These are phyloP conservation scores for Eupithecia tripunctaria DNA, from an alignment of 2,888 invertebrate genomes.

Conservation along the genomic window DNA sequence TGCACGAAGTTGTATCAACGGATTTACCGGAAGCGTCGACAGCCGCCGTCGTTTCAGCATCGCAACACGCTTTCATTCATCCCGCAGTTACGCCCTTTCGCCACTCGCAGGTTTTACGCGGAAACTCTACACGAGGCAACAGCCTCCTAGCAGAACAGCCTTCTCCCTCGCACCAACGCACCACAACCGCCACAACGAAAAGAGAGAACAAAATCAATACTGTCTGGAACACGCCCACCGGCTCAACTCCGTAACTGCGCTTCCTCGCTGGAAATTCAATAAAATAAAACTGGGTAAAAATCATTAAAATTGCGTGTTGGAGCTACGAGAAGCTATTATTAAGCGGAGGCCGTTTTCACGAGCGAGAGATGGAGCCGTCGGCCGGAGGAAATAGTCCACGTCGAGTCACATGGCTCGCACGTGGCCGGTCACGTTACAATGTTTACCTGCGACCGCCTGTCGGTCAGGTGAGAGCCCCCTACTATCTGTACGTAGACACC, in stretches of 20 bases:
- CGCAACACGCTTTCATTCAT: conserved; percentile 84
- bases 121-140: conserved; percentile 78
- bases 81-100: conserved; percentile 74
- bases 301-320: conserved; percentile 73
- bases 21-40: conserved; percentile 84
- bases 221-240: conserved; percentile 82
- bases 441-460: conserved; percentile 79
- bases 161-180: conserved; percentile 63
- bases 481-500: conserved; percentile 50
- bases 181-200: conserved; percentile 63
- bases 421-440: conserved; percentile 81
- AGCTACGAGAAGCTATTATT: conserved; percentile 53
- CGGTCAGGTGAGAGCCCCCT: conserved; percentile 76
- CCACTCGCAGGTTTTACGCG: conserved; percentile 69
- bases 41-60: conserved; percentile 82
- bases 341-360: conserved; percentile 38
- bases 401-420: conserved; percentile 73
- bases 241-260: conserved; percentile 81
- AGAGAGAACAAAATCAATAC: conserved; percentile 80
- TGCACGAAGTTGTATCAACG: conserved; percentile 78
- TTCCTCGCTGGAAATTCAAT: conserved; percentile 82
- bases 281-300: conserved; percentile 82
- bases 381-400: background rate
- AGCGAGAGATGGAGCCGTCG: background rate
- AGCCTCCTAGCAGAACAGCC: conserved; percentile 65